These are phyloP conservation scores for Cosmia pyralina DNA, from an alignment of 2,888 invertebrate genomes.

Conservation along the genomic window DNA sequence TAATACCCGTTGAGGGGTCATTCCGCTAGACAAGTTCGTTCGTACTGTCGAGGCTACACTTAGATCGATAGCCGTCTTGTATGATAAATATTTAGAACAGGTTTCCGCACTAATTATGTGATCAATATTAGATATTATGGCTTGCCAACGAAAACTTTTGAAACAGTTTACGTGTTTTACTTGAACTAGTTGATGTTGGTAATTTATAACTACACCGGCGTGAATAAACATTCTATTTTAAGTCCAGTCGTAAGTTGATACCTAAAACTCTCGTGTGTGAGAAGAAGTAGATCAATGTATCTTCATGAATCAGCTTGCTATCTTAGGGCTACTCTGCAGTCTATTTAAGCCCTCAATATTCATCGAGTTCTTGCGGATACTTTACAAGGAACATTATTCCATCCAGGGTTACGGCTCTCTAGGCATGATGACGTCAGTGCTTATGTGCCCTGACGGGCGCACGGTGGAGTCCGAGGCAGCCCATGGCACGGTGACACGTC, in stretches of 20 bases:
- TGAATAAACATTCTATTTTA: conserved; percentile 24
- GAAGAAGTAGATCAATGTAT: conserved; percentile 27
- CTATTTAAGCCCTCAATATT: neutral
- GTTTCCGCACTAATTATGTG: neutral
- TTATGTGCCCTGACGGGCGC: conserved; percentile 95
- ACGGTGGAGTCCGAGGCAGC: conserved; percentile 98
- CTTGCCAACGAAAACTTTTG: neutral
- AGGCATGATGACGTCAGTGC: conserved; percentile 97
- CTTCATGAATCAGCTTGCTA: conserved; percentile 21
- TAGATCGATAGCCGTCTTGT: neutral
- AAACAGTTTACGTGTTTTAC: neutral
- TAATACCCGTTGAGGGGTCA: neutral
- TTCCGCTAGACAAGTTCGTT: conserved; percentile 14
- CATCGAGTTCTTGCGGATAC: neutral
- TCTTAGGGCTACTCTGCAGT: neutral
- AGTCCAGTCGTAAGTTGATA: neutral
- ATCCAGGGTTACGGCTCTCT: conserved; percentile 93
- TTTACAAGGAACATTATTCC: neutral
- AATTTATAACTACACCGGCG: conserved; percentile 7
- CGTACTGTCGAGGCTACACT: neutral
- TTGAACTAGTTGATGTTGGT: neutral
- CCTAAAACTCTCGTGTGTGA: neutral
- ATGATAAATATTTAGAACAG: conserved; percentile 12
- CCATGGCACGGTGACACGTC: conserved; percentile 97
- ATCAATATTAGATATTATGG: conserved; percentile 9